Evolutionary conservation across 2,113 vertebrate genomes (phyloP).

Genomic region (Himantopus leucocephalus): DNA sequence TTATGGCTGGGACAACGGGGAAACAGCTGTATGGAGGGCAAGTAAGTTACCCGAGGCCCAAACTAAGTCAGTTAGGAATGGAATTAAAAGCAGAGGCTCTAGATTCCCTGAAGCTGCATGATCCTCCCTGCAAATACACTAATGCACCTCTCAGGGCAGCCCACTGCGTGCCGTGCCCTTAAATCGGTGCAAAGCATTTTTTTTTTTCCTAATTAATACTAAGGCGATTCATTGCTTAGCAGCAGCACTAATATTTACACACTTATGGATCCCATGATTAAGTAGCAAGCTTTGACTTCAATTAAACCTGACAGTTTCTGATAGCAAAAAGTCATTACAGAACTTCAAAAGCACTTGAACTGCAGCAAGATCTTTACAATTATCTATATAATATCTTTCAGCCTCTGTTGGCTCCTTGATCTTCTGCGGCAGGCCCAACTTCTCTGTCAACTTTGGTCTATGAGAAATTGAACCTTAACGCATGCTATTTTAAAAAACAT

Average conservation of each 20-base stretch:
- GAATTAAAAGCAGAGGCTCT: neutral
- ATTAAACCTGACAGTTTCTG: slow-evolving; percentile 50
- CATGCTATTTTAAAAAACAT: neutral
- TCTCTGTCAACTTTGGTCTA: neutral
- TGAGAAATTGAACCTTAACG: slow-evolving; percentile 3
- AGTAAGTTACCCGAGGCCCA: rapidly evolving
- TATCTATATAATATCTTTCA: slow-evolving; percentile 45
- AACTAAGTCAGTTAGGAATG: neutral
- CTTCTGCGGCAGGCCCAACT: neutral
- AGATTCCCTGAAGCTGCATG: neutral
- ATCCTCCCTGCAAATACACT: neutral
- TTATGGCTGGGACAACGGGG: neutral
- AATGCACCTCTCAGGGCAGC: neutral
- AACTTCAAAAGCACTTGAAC: slow-evolving; percentile 47
- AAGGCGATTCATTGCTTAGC: neutral
- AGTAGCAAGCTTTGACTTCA: slow-evolving; percentile 43
- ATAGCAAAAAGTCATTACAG: slow-evolving; percentile 39
- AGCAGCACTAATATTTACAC: slow-evolving; percentile 41
- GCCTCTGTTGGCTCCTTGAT: slow-evolving; percentile 27
- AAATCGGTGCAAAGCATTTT: neutral
- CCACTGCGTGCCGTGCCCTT: neutral
- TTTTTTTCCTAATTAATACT: neutral
- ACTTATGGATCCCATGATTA: slow-evolving; percentile 11
- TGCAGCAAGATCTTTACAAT: slow-evolving; percentile 36
- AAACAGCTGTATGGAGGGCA: neutral